Evolutionary conservation across 2,888 invertebrate genomes (phyloP).

Genomic region (Archips xylosteana): DNA sequence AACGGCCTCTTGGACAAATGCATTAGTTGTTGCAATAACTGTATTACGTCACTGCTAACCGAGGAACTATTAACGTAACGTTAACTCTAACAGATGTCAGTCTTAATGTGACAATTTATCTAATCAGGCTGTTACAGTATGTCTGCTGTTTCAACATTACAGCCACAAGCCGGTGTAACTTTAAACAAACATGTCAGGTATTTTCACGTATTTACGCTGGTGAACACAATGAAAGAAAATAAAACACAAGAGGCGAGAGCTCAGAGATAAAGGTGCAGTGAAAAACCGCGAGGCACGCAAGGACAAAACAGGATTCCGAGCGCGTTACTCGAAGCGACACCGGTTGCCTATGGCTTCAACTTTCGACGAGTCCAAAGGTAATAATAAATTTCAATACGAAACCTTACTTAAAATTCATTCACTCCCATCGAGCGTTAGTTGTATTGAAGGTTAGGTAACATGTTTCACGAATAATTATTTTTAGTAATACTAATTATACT

Average conservation of each 20-base stretch:
- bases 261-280: conserved; percentile 38
- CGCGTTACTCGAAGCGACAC: conserved; percentile 38
- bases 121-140: conserved; percentile 8
- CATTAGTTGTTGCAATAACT: conserved; percentile 43
- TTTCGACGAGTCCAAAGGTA: conserved; percentile 22
- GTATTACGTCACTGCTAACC: conserved; percentile 36
- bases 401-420: neutral
- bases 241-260: conserved; percentile 25
- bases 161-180: conserved; percentile 3
- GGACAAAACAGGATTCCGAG: conserved; percentile 56
- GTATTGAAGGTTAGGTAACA: neutral
- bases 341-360: conserved; percentile 36
- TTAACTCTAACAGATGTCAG: conserved; percentile 32
- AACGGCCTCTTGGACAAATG: conserved; percentile 52
- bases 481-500: neutral
- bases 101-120: conserved; percentile 31
- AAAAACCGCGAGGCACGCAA: conserved; percentile 50
- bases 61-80: conserved; percentile 34
- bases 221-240: conserved; percentile 23
- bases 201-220: conserved; percentile 18
- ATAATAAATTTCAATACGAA: neutral
- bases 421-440: neutral
- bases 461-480: neutral
- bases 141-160: conserved; percentile 5
- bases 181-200: neutral